Evolutionary conservation across 2,797 vertebrate species (phyloP).

Genomic region (Myripristis jacobus): DNA sequence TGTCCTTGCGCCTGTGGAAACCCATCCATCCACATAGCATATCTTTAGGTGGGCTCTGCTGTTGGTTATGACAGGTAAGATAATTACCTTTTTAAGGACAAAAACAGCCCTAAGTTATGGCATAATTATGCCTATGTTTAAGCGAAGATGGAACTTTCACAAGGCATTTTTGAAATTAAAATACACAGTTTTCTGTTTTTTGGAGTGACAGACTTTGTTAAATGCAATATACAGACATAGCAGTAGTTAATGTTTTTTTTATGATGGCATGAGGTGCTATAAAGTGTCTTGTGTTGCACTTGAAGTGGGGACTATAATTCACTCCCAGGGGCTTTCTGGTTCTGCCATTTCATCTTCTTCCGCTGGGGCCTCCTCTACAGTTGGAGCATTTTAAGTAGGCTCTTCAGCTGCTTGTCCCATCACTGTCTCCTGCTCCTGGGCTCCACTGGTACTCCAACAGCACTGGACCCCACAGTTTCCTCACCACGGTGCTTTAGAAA

Average conservation of each 20-base stretch:
- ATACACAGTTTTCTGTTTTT: no score
- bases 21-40: constrained; percentile 85
- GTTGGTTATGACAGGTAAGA: not conserved
- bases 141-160: no score
- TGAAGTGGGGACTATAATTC: not conserved
- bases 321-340: constrained; percentile 1
- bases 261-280: not conserved
- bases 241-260: no score
- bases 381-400: not conserved
- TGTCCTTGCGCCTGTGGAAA: constrained; percentile 86
- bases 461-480: not conserved
- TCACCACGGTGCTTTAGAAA: not conserved
- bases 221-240: no score
- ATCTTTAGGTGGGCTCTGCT: constrained; percentile 46
- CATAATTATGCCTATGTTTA: no score
- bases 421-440: not conserved
- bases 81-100: no score
- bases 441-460: not conserved
- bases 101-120: no score
- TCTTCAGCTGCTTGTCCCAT: not conserved
- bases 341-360: not conserved
- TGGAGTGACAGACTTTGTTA: no score
- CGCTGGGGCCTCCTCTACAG: not conserved
- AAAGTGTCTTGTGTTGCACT: not conserved
- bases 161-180: no score